A percentile compares a stretch with the other conserved stretches of the same genome.
These are phyloP conservation scores for Scaptomyza parva DNA, from an alignment of 2,888 invertebrate genomes.

Conservation along the genomic window DNA sequence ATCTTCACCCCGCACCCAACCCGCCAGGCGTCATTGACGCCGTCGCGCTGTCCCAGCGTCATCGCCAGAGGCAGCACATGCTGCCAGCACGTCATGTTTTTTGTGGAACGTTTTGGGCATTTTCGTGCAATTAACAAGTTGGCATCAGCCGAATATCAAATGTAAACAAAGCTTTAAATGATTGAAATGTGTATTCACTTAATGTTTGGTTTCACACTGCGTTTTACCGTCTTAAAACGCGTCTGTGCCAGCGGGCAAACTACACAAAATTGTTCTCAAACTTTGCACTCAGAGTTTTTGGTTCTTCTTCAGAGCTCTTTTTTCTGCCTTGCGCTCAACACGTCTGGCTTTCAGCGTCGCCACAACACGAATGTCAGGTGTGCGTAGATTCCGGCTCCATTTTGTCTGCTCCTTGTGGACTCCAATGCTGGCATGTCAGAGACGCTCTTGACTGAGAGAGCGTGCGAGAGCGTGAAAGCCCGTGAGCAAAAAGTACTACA, in stretches of 20 bases:
- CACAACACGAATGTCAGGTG: conserved; percentile 82
- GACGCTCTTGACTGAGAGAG: conserved; percentile 28
- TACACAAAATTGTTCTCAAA: conserved; percentile 53
- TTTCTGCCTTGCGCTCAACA: conserved; percentile 69
- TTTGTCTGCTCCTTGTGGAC: conserved; percentile 52
- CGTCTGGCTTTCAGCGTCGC: conserved; percentile 80
- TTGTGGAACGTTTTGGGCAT: conserved; percentile 9
- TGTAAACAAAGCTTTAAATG: conserved; percentile 41
- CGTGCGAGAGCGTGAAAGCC: conserved; percentile 19
- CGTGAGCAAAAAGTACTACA: conserved; percentile 40
- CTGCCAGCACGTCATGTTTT: conserved; percentile 59
- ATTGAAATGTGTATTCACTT: conserved; percentile 6
- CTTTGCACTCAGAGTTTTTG: conserved; percentile 54
- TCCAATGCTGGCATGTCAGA: conserved; percentile 25
- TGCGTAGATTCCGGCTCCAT: conserved; percentile 75
- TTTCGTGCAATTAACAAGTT: conserved; percentile 39
- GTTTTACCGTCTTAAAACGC: conserved; percentile 50
- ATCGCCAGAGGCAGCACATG: conserved; percentile 64
- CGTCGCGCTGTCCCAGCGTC: conserved; percentile 30
- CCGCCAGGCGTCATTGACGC: conserved; percentile 21
- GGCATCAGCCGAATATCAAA: conserved; percentile 9
- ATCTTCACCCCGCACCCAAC: neutral
- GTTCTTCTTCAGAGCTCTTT: conserved; percentile 11
- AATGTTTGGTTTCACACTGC: conserved; percentile 12
- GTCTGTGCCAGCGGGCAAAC: conserved; percentile 57